Conservation (phyloP, 1,140 invertebrate genomes). For the Drosophila persimilis region DNA sequence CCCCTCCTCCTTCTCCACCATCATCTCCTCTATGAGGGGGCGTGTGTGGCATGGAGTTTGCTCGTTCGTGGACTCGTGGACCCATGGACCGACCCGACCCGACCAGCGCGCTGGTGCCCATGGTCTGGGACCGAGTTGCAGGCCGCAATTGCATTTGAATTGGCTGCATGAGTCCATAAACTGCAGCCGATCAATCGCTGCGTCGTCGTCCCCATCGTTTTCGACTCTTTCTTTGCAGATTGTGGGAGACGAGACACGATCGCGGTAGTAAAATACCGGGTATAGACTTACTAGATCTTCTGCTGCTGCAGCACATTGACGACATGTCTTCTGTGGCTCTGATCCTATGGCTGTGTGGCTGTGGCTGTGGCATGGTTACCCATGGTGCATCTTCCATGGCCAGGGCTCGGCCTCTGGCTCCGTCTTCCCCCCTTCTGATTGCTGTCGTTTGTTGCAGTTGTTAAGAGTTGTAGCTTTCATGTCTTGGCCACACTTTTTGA, state of each 20-base stretch:
- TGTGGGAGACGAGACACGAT: constrained; percentile 74
- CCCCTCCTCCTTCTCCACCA: neutral
- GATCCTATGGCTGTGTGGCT: constrained; percentile 33
- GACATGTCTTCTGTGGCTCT: constrained; percentile 59
- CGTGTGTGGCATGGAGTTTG: constrained; percentile 59
- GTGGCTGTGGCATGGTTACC: constrained; percentile 5
- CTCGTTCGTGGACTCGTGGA: too few species aligned
- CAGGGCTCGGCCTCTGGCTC: constrained; percentile 7
- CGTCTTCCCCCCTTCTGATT: constrained; percentile 49
- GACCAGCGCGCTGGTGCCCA: neutral
- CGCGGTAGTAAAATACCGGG: constrained; percentile 79
- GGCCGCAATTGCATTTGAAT: constrained; percentile 81
- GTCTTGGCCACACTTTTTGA: constrained; percentile 82
- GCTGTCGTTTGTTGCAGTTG: constrained; percentile 79
- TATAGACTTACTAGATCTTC: constrained; percentile 76
- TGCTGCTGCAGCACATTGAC: constrained; percentile 62
- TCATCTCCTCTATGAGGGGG: constrained; percentile 56
- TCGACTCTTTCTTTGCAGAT: constrained; percentile 27
- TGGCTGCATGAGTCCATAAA: constrained; percentile 82
- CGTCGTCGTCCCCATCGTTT: constrained; percentile 25
- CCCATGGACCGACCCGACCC: constrained; percentile 5
- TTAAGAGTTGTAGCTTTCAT: constrained; percentile 82
- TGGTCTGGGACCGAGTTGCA: constrained; percentile 32
- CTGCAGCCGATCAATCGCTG: constrained; percentile 82
- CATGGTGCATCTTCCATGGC: constrained; percentile 31